Conservation (phyloP, 2,888 invertebrate genomes). For the Hirtodrosophila alboralis region DNA sequence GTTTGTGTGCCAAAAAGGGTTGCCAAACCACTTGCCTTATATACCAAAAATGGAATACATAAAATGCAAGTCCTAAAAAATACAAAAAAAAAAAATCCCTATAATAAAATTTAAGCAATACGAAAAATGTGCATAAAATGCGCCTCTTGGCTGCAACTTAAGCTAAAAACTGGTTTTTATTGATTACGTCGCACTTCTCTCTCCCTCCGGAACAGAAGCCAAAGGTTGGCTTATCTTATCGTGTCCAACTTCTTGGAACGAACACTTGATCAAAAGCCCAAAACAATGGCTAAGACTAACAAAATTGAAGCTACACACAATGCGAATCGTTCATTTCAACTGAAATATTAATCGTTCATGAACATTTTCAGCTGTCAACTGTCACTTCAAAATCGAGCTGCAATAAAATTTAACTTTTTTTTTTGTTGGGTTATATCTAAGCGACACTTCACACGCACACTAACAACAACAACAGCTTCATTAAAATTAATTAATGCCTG, state of each 20-base stretch:
- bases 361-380: conserved; percentile 69
- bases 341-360: conserved; percentile 62
- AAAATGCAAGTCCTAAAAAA: conserved; percentile 7
- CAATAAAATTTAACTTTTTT: conserved; percentile 56
- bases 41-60: conserved; percentile 20
- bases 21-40: conserved; percentile 72
- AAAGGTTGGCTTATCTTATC: conserved; percentile 72
- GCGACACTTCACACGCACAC: conserved; percentile 68
- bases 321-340: conserved; percentile 37
- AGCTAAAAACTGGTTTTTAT: conserved; percentile 58
- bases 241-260: conserved; percentile 51
- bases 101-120: conserved; percentile 57
- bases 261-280: conserved; percentile 61
- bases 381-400: conserved; percentile 54
- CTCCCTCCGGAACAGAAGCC: conserved; percentile 34
- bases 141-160: conserved; percentile 33
- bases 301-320: conserved; percentile 5
- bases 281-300: neutral
- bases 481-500: conserved; percentile 81
- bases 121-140: conserved; percentile 34
- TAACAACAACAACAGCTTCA: conserved; percentile 73
- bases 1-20: conserved; percentile 77
- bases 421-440: conserved; percentile 44
- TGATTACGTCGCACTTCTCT: conserved; percentile 57
- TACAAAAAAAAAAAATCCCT: conserved; percentile 50